phyloP scores from a whole-genome alignment of 92 coral and sea anemone genomes.

The Bergia sp. region DNA sequence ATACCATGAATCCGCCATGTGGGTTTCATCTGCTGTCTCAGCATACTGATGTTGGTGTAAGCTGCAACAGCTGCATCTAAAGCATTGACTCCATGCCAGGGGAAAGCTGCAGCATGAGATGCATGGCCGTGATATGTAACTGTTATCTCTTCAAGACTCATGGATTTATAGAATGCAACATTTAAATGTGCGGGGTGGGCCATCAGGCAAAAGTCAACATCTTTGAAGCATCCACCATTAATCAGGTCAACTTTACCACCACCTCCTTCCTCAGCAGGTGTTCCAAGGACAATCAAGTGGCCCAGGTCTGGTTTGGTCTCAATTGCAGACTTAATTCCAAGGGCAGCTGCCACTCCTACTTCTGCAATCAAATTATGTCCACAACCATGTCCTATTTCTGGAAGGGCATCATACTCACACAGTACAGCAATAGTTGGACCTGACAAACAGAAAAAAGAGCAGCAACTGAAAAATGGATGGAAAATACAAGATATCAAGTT shows the following conservation, averaged over 20 bases:
- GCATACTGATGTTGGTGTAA: constrained; percentile 77
- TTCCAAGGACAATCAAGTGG: constrained; percentile 76
- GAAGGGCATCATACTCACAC: constrained; percentile 94
- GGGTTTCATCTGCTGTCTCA: constrained; percentile 95
- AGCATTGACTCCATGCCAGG: constrained; percentile 79
- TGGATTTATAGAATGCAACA: constrained; percentile 78
- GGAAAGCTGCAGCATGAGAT: constrained; percentile 73
- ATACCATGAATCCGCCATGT: constrained; percentile 93
- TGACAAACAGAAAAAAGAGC: no score
- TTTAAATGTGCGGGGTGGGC: constrained; percentile 87
- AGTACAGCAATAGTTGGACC: constrained; percentile 83
- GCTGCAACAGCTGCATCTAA: constrained; percentile 95
- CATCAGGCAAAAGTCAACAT: constrained; percentile 84
- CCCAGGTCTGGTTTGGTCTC: constrained; percentile 51
- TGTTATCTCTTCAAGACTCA: constrained; percentile 56
- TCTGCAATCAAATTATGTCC: constrained; percentile 95
- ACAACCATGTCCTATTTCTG: constrained; percentile 91
- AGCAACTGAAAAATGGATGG: no score
- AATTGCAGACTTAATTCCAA: constrained; percentile 59
- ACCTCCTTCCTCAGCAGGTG: constrained; percentile 93
- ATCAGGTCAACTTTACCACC: constrained; percentile 91
- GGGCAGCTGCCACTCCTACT: constrained; percentile 72
- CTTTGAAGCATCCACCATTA: constrained; percentile 76
- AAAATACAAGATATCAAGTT: no score
- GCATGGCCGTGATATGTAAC: constrained; percentile 76